These are phyloP conservation scores for Dysmachus trigonus DNA, from an alignment of 2,888 invertebrate species.

Conservation along the genomic window DNA sequence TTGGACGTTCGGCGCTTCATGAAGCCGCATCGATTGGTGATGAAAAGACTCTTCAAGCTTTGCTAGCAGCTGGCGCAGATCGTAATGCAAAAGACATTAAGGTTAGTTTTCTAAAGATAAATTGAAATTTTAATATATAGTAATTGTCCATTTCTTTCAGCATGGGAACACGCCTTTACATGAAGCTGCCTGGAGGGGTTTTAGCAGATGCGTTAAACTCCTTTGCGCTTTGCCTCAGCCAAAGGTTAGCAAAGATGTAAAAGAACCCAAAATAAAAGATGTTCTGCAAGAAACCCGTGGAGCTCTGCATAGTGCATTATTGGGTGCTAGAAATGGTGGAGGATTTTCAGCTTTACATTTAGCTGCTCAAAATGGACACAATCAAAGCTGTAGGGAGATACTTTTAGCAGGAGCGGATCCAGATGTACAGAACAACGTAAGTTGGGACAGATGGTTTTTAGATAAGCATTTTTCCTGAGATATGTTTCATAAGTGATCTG, in stretches of 20 bases:
- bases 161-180: constrained; percentile 94
- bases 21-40: constrained; percentile 59
- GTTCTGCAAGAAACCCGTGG: constrained; percentile 57
- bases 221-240: constrained; percentile 65
- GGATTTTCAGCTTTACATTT: constrained; percentile 95
- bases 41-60: constrained; percentile 56
- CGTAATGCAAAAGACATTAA: constrained; percentile 59
- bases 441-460: constrained; percentile 8
- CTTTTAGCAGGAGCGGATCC: constrained; percentile 87
- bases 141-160: constrained; percentile 65
- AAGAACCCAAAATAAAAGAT: constrained; percentile 56
- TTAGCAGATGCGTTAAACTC: constrained; percentile 81
- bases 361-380: constrained; percentile 96
- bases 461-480: neutral
- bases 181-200: constrained; percentile 95
- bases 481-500: neutral
- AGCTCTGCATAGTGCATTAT: constrained; percentile 71
- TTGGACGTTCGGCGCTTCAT: constrained; percentile 57
- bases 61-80: constrained; percentile 57
- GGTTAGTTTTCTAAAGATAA: constrained; percentile 21
- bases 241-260: constrained; percentile 51
- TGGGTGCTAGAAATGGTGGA: constrained; percentile 78
- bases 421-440: constrained; percentile 88
- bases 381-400: constrained; percentile 90
- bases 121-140: neutral